Base-by-base conservation (phyloP, 2,888 invertebrate species). In the Cerastoderma edule region DNA sequence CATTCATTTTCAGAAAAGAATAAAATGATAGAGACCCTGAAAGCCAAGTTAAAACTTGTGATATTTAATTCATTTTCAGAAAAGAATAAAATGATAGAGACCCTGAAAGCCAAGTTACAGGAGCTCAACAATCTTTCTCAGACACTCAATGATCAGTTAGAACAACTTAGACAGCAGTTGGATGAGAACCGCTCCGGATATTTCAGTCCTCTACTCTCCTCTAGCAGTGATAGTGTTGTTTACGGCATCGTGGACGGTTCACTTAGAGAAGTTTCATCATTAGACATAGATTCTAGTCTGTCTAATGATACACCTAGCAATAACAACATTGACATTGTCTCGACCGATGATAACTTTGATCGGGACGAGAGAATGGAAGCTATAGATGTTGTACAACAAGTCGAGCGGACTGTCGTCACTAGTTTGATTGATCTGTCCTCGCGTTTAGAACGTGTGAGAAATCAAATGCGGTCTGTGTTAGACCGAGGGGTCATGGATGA, bases 1-100 rank as follows among this genome's bases (percentile, higher is more conserved):
- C n/a, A n/a, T n/a, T n/a, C n/a, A 5, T 39, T 81, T 87, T 68
- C 80, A 87, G 87, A 85, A 57, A 83, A 83, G 72, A 80, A 83
- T 71, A n/a, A n/a, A n/a, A n/a, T n/a, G n/a, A n/a, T n/a, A n/a
- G n/a, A n/a, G n/a, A n/a, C n/a, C n/a, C n/a, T n/a, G n/a, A n/a
- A n/a, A n/a, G n/a, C n/a, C n/a, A n/a, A n/a, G n/a, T n/a, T n/a
- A n/a, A n/a, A n/a, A n/a, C n/a, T n/a, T n/a, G n/a, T n/a, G n/a
- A n/a, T n/a, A n/a, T n/a, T n/a, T n/a, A n/a, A n/a, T n/a, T n/a
- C n/a, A 5, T 39, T 81, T 87, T 68, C 80, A 87, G 87, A 85
- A 57, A 83, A 83, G 72, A 80, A 83, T 71, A 69, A 79, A 46
- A 75, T 85, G 78, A 84, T 84, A 27, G 80, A 86, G 35, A 80